Percentiles rank a stretch among this genome's conserved stretches.
These are phyloP conservation scores for Crotophaga sulcirostris DNA, from an alignment of 2,113 vertebrate genomes.

Conservation along the genomic window DNA sequence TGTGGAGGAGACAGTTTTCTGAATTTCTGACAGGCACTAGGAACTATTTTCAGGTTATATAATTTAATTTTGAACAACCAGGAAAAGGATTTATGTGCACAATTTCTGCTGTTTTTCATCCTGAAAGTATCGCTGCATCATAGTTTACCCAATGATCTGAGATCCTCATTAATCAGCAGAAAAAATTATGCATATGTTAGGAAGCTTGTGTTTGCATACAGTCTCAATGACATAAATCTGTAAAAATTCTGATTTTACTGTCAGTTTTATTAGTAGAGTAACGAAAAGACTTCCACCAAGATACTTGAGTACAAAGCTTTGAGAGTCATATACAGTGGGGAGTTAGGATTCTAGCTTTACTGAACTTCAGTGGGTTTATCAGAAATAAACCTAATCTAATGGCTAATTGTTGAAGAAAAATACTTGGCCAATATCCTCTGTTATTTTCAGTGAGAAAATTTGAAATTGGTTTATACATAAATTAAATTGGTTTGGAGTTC, in stretches of 20 bases:
- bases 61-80: neutral
- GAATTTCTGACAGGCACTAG: neutral
- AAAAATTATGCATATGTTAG: neutral
- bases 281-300: neutral
- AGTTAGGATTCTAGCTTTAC: neutral
- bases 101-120: neutral
- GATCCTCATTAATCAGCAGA: neutral
- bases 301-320: neutral
- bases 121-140: neutral
- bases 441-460: slow-evolving; percentile 35
- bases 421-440: neutral
- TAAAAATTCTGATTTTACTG: neutral
- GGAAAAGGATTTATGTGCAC: neutral
- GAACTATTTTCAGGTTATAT: neutral
- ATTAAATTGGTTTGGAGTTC: slow-evolving; percentile 9
- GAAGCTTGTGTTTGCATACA: neutral
- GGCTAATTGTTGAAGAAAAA: slow-evolving; percentile 46
- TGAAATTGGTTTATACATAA: slow-evolving; percentile 14
- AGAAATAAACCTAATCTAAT: neutral
- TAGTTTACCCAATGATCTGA: neutral
- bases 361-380: neutral
- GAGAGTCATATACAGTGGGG: neutral
- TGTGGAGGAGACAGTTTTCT: neutral
- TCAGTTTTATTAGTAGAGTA: neutral
- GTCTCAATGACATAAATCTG: neutral